Base-by-base conservation (phyloP, 2,888 invertebrate species). In the Polydesmus complanatus region DNA sequence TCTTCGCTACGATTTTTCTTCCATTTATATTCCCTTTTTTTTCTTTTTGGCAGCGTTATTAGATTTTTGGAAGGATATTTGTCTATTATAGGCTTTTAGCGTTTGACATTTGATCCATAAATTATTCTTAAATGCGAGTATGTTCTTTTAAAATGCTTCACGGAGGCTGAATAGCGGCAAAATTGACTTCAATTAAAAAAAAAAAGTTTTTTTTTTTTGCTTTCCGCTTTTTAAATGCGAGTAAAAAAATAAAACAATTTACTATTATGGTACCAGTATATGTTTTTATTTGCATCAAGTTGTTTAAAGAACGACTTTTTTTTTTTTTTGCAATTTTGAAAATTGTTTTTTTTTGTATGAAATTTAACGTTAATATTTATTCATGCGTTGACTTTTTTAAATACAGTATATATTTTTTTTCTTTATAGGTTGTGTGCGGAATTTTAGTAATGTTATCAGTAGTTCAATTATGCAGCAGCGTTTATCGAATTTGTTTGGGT, bases 351-450 rank as follows among this genome's bases (percentile, higher is more conserved):
- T 51, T 22, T 51, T 8, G 8, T 51, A n/a, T 8, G 22, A 8
- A 51, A 14, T 3, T 51, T 11, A 51, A 51, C 19, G n/a, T 19
- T 54, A 54, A 54, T 23, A 19, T 54, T 52, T 11, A 52, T 11
- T 52, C 11, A 18, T 11, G 8, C 19, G 8, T 8, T 52, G 11
- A 18, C 18, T 52, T 18, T 52, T 52, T 52, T 52, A 27, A 37
- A 56, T 56, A 27, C 23, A n/a, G n/a, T n/a, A n/a, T 5, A 37
- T 37, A 14, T 37, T 8, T 37, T 8, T 48, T 48, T 48, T 47
- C 21, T 48, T 57, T 57, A 25, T 27, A 58, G 58, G 25, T 52
- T 52, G 52, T 52, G 18, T 58, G 58, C 27, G 27, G n/a, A 27
- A 25, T 48, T 25, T 51, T 58, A 52, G 58, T 37, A 23, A 50